Evolutionary conservation across 2,888 invertebrate genomes (phyloP), one percentile per base, ranked within the genome.

Genomic region (Sinotaia quadrata): DNA sequence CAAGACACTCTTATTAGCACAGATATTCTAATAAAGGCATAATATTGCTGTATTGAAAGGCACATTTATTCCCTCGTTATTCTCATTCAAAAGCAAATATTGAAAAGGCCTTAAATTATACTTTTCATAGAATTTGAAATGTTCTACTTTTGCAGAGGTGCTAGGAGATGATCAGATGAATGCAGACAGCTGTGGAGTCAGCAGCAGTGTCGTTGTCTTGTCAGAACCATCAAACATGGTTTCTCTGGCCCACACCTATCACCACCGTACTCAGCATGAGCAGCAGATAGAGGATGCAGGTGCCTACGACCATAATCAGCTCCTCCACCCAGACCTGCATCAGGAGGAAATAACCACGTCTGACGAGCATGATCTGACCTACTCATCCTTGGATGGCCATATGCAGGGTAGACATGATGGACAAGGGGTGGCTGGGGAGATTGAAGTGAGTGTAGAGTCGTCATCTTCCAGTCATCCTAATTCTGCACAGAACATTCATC

Each of bases 171-270:
- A 65, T 18, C 44, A 59, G 7, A 61, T 73, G 34, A 60, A n/a
- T n/a, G n/a, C n/a, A n/a, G n/a, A 67, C n/a, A 47, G 67, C 15
- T 44, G 41, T n/a, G 37, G 56, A 21, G 67, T 63, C 15, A 66
- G 60, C 4, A 59, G 56, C 37, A 79, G 72, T 63, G 79, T 80
- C 31, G 78, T 82, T 31, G 80, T 82, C 4, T 68, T 80, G 29
- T 75, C 79, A 2, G 77, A 79, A 31, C 79, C 79, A 15, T 75
- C 77, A 51, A 71, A 77, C 47, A 74, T 78, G 34, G 74, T 76
- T 56, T 69, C 72, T 67, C 68, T 73, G 68, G 41, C 47, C 62
- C 71, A 29, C 34, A 51, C 57, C 65, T 71, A 70, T 72, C 74
- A 52, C 62, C 72, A 63, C 36, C 57, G 62, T 34, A 60, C 66